Evolutionary conservation across 2,113 vertebrate species (phyloP), one percentile per base, ranked within the genome.

Genomic region (Ctenomys sociabilis): DNA sequence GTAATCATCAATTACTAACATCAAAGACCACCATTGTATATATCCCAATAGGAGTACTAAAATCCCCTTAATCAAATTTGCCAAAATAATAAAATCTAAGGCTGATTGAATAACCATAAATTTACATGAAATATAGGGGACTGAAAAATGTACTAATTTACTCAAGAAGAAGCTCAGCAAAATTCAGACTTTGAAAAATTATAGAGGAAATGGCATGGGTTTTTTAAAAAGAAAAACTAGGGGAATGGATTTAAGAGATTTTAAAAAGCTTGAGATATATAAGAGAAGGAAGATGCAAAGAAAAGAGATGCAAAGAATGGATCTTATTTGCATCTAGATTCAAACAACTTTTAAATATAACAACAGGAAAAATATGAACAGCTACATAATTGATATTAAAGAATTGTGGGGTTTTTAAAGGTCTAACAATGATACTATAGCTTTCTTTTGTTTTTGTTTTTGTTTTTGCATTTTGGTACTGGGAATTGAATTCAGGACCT

Each of bases 131-230:
- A 92, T 66, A 72, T 35, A 75, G 37, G 26, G 57, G 12, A 86
- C 11, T 32, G 59, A 90, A n/a, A 49, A 59, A 59, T 37, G 80
- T 32, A 59, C 28, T 63, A 78, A 91, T 66, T 87, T 66, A 89
- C 3, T 52, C 26, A 49, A 95, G 32, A 49, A 77, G 63, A n/a
- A 90, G 7, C 32, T 95, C 81, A 66, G 45, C 10, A 89, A 91
- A 95, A 88, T 45, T 94, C 77, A 95, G 78, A 91, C 57, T 95
- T 78, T 86, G 57, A 90, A 81, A 90, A 93, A 95, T 40, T 37
- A 77, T 1, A 90, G 40, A 45, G 90, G 30, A 93, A 82, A 83
- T 77, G 66, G n/a, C 40, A 70, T n/a, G 16, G 14, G 26, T 95
- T 86, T 54, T 86, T 9, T 11, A n/a, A 64, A 88, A 57, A 72